Evolutionary conservation across 2,797 vertebrate genomes (phyloP).

Genomic region (Tauraco hartlaubi): DNA sequence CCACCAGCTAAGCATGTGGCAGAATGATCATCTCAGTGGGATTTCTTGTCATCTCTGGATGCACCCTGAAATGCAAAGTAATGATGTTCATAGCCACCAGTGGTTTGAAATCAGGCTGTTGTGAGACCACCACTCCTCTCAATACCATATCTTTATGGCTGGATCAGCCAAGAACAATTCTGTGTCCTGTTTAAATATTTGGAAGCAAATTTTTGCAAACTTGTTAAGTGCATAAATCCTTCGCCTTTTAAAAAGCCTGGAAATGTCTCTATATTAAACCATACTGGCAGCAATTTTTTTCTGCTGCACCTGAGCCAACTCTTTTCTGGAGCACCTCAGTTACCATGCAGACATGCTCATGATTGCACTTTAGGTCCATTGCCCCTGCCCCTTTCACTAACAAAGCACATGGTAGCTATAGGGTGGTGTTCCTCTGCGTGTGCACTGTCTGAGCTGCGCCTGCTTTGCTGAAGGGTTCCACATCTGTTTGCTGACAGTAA

Average conservation of each 20-base stretch:
- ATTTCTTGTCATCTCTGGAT: background rate
- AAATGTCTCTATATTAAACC: background rate
- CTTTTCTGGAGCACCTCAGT: background rate
- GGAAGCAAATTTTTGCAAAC: background rate
- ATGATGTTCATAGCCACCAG: background rate
- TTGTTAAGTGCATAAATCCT: background rate
- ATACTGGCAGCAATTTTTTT: background rate
- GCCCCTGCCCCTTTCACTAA: background rate
- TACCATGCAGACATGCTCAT: background rate
- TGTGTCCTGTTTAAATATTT: background rate
- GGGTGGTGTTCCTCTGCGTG: background rate
- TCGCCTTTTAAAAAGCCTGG: background rate
- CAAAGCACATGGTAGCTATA: background rate
- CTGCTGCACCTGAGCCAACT: background rate
- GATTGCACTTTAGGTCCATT: background rate
- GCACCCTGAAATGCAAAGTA: background rate
- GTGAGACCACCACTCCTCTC: background rate
- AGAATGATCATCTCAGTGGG: background rate
- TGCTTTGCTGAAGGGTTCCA: background rate
- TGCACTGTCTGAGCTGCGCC: background rate
- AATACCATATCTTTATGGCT: background rate
- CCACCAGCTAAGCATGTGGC: background rate
- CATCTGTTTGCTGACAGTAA: background rate
- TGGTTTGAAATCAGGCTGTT: background rate
- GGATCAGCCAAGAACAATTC: background rate